These are phyloP conservation scores for Drosophila cracens DNA, from an alignment of 2,888 invertebrate genomes.

Conservation along the genomic window DNA sequence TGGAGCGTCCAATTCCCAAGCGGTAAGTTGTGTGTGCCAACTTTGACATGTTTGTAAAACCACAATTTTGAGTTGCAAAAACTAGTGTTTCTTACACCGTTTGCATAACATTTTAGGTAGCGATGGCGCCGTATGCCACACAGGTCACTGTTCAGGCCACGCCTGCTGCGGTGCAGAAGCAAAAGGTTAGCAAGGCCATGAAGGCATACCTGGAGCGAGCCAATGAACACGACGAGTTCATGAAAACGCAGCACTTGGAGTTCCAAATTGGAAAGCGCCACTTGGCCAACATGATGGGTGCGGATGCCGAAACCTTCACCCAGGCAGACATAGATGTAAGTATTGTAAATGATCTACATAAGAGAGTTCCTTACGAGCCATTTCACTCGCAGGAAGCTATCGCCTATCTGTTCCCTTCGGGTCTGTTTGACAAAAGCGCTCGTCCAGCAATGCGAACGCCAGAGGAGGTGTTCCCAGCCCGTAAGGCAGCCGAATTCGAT, in stretches of 20 bases:
- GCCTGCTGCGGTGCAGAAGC: constrained; percentile 85
- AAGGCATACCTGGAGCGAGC: constrained; percentile 94
- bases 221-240: constrained; percentile 92
- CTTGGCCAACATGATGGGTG: constrained; percentile 99
- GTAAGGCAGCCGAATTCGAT: constrained; percentile 96
- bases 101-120: constrained; percentile 67
- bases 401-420: constrained; percentile 97
- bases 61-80: constrained; percentile 1
- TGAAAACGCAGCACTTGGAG: constrained; percentile 91
- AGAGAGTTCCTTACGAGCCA: not conserved
- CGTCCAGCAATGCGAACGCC: constrained; percentile 96
- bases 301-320: constrained; percentile 94
- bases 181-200: constrained; percentile 94
- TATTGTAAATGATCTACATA: constrained; percentile 18
- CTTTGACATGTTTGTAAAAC: constrained; percentile 20
- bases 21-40: constrained; percentile 41
- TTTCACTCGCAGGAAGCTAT: constrained; percentile 89
- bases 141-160: constrained; percentile 81
- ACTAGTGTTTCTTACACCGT: constrained; percentile 22
- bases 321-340: constrained; percentile 94
- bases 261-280: constrained; percentile 97
- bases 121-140: constrained; percentile 61
- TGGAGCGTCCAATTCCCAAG: constrained; percentile 28
- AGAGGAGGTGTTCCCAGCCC: constrained; percentile 92
- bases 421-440: constrained; percentile 93